These are phyloP conservation scores for Eilema depressum DNA, from an alignment of 2,888 invertebrate species.

Conservation along the genomic window DNA sequence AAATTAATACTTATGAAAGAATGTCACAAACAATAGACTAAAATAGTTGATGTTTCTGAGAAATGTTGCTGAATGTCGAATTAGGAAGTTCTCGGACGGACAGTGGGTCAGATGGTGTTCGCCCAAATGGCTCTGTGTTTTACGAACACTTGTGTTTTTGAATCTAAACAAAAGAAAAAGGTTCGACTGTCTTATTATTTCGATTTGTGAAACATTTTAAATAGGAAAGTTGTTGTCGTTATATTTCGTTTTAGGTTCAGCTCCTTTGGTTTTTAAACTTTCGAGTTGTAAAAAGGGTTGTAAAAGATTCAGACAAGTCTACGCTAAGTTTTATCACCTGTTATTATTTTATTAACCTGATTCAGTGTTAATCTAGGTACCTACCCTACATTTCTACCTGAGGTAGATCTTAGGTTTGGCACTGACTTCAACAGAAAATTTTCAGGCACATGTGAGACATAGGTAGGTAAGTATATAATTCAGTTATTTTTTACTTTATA, in stretches of 20 bases:
- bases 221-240: not conserved
- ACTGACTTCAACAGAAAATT: too few relatives aligned
- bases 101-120: slow-evolving; percentile 13
- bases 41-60: slow-evolving; percentile 30
- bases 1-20: slow-evolving; percentile 25
- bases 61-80: slow-evolving; percentile 24
- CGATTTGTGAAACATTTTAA: not conserved
- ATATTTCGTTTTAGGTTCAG: not conserved
- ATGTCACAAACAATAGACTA: slow-evolving; percentile 36
- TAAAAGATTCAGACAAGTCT: not conserved
- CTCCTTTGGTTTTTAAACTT: not conserved
- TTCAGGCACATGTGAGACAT: too few relatives aligned
- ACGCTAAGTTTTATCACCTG: not conserved
- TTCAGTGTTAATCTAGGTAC: too few relatives aligned
- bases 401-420: too few relatives aligned
- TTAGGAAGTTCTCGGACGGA: slow-evolving; percentile 15
- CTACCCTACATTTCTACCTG: too few relatives aligned
- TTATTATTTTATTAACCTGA: too few relatives aligned
- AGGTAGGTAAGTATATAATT: too few relatives aligned
- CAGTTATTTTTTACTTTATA: too few relatives aligned
- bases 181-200: slow-evolving; percentile 1
- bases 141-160: not conserved
- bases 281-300: not conserved
- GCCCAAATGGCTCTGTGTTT: slow-evolving; percentile 8
- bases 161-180: slow-evolving; percentile 7